Evolutionary conservation across 2,888 invertebrate genomes (phyloP), one percentile per base, ranked within the genome.

Genomic region (Tortrix viridana): DNA sequence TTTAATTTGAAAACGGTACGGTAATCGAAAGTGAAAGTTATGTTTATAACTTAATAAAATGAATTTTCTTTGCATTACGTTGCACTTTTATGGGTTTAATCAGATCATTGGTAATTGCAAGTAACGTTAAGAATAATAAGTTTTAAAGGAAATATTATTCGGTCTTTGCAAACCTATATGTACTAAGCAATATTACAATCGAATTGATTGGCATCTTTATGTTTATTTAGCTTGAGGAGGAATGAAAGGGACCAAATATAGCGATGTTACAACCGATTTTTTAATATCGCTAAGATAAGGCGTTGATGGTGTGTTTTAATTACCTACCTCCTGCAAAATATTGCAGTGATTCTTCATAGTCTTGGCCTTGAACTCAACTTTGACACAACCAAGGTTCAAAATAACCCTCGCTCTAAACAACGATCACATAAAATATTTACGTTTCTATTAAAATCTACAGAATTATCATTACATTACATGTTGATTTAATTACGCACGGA

Each of bases 401-500:
- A n/a, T 6, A 20, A 32, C 32, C 32, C 9, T 32, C 12, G 5
- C 37, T 19, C 50, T 50, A 19, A 19, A 37, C 1, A 37, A 50
- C 23, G 18, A 18, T 18, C 32, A 12, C 50, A 37, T 37, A 37
- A 37, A 50, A 50, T 14, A 16, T 60, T 48, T 43, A 41, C 23
- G 47, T 47, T 47, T 41, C 48, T 22, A 52, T 47, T 57, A 58
- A 55, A 63, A 47, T 58, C 18, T 32, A 58, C 41, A 57, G 44
- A 38, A 62, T 56, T 53, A 49, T 46, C 52, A 49, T 46, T 41
- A 55, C 50, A 47, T 26, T 23, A 14, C 12, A 60, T 26, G 44
- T 37, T 47, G 41, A 18, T 58, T 65, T 65, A 58, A 67, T 67
- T 47, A 58, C 54, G 52, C 67, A 68, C 65, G 67, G 67, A 63